Base-by-base conservation (phyloP, 2,797 vertebrate genomes). In the Vultur gryphus region DNA sequence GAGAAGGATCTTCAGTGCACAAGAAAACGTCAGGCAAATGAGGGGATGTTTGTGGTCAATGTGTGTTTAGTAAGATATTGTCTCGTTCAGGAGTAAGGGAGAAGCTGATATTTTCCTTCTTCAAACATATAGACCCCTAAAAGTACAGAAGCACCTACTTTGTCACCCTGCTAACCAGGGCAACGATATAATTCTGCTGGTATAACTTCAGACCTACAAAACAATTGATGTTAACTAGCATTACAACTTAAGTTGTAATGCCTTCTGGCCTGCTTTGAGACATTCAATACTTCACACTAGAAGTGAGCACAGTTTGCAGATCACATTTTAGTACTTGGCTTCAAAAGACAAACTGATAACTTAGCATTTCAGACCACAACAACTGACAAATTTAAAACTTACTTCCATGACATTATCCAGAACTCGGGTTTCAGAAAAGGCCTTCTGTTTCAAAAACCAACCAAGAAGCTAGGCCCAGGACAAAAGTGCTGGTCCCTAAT, bases 191-290 rank as follows among this genome's bases (percentile, higher is more conserved):
- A 93, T 71, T 90, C 91, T 87, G 75, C 95, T 82, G 91, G 66
- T 96, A 73, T 88, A 95, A 71, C 77, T 97, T 92, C 96, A 96
- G 67, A 96, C 90, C 96, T 90, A 91, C 89, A 92, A 91, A 95
- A 96, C 94, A 97, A 92, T 11, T 51, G 2, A 70, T 43, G 76
- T 37, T 26, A 61, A 77, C 71, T 18, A 71, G 58, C 39, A 65
- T 51, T 18, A 16, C 26, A 59, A 52, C 18, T 46, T 7, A 28
- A 17, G 16, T 13, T 39, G n/a, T 18, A 59, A 25, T 7, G 6
- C 26, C 48, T 84, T 49, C 51, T 80, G 35, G 76, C 70, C 59
- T 79, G 15, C 51, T 69, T 49, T 14, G 25, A 86, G 59, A 26
- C 11, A 35, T 67, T 77, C 23, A 77, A 6, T 55, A 51, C 8